A percentile compares a stretch with the other conserved stretches of the same genome.
phyloP scores from a whole-genome alignment of 2,888 invertebrate species.

The Mycalesis mineus region DNA sequence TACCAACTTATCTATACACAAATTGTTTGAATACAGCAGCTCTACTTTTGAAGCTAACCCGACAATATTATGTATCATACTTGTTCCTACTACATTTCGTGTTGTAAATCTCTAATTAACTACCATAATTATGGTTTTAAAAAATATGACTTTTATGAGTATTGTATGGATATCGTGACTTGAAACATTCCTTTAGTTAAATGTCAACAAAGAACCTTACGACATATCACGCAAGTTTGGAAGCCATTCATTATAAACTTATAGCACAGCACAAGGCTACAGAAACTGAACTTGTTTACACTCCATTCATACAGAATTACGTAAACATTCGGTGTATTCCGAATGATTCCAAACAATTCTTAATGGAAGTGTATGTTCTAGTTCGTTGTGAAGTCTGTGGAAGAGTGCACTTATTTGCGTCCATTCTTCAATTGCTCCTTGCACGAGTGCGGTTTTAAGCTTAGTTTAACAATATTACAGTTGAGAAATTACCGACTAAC shows the following conservation, averaged over 20 bases:
- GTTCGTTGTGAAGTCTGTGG: background rate
- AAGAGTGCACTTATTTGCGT: background rate
- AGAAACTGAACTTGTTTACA: background rate
- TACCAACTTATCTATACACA: too few species aligned
- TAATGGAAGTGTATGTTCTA: background rate
- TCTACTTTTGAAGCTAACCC: too few species aligned
- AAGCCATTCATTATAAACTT: background rate
- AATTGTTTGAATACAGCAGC: too few species aligned
- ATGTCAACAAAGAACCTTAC: background rate
- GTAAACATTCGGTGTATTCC: background rate
- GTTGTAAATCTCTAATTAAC: too few species aligned
- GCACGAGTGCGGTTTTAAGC: background rate
- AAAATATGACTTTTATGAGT: too few species aligned
- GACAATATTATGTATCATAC: too few species aligned
- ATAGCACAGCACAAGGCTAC: background rate
- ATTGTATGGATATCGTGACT: slow-evolving; percentile 5
- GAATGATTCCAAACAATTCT: background rate
- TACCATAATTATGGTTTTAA: too few species aligned
- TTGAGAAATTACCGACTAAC: background rate
- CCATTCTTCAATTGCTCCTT: background rate
- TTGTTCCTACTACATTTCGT: too few species aligned
- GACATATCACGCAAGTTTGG: background rate
- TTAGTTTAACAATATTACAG: background rate
- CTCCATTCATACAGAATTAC: background rate
- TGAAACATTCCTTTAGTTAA: background rate